Evolutionary conservation across 2,113 vertebrate genomes (phyloP), one percentile per base, ranked within the genome.

Genomic region (Oncorhynchus nerka): DNA sequence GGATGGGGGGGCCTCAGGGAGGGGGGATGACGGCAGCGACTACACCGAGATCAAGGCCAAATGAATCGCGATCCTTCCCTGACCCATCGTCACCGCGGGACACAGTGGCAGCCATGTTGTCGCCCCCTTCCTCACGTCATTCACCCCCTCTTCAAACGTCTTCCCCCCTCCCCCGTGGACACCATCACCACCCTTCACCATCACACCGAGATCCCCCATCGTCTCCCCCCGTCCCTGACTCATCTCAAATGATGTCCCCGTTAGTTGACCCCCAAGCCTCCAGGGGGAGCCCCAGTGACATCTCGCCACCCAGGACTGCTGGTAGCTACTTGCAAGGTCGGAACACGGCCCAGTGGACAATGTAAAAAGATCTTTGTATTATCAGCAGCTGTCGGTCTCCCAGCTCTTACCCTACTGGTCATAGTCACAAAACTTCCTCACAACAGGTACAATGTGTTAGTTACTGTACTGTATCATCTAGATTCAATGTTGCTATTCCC

Each of bases 41-140:
- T 94, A 93, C 81, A 87, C 89, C 68, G 93, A 94, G 88, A 94
- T 94, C 86, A 93, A 94, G 90, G 83, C 92, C 85, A 94, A 94
- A 93, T 94, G 93, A 94, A 92, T 85, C 87, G 90, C 91, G n/a
- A 92, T 94, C 89, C 93, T 94, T 93, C 93, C 93, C 92, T 94
- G 92, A 93, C 89, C 86, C 92, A 82, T 92, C 87, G 85, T 83
- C 90, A 79, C 80, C 65, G 88, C 88, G 79, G 89, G 91, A 93
- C 81, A 88, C 90, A 85, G 93, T 83, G 89, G 88, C 90, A 89
- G 68, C 39, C 16, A 45, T 45, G 39, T 45, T 45, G 55, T 20
- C 55, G 15, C 55, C 55, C 55, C 55, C n/a, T 1, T 8, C n/a
- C 59, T 24, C 59, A 62, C n/a, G 59, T 62, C 59, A 19, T 55